Conservation (phyloP, 2,113 vertebrate species). For the Bagarius yarrelli region DNA sequence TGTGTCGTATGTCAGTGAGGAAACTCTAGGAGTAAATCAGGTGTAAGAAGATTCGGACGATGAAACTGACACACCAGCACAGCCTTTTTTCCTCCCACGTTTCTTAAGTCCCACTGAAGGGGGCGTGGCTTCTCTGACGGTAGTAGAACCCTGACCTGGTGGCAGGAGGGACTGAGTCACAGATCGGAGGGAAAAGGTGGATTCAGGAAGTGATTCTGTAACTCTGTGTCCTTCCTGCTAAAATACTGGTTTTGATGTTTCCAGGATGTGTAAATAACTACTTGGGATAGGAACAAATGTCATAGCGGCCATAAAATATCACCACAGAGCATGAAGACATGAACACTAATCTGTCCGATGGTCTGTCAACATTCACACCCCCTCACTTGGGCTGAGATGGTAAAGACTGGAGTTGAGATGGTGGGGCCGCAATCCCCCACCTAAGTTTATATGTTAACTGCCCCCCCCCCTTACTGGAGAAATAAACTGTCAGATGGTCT, state of each 20-base stretch:
- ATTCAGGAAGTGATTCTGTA: constrained; percentile 43
- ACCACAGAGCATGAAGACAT: too few relatives aligned
- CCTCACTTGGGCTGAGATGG: too few relatives aligned
- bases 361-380: too few relatives aligned
- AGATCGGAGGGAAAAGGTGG: constrained; percentile 39
- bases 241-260: constrained; percentile 38
- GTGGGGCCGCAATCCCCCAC: too few relatives aligned
- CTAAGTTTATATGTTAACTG: too few relatives aligned
- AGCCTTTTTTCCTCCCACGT: background rate
- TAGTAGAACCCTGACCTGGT: background rate
- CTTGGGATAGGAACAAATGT: constrained; percentile 15
- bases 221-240: constrained; percentile 39
- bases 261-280: constrained; percentile 34
- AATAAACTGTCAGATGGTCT: background rate
- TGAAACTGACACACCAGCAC: background rate
- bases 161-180: constrained; percentile 49
- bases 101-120: background rate
- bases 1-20: background rate
- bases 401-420: too few relatives aligned
- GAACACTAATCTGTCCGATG: too few relatives aligned
- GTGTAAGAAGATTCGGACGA: background rate
- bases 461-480: too few relatives aligned
- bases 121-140: background rate
- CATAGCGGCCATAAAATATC: constrained; percentile 29
- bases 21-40: background rate